Percentiles rank a stretch among this genome's conserved stretches.
phyloP scores from a whole-genome alignment of 2,888 invertebrate species.

The Eurois occulta region DNA sequence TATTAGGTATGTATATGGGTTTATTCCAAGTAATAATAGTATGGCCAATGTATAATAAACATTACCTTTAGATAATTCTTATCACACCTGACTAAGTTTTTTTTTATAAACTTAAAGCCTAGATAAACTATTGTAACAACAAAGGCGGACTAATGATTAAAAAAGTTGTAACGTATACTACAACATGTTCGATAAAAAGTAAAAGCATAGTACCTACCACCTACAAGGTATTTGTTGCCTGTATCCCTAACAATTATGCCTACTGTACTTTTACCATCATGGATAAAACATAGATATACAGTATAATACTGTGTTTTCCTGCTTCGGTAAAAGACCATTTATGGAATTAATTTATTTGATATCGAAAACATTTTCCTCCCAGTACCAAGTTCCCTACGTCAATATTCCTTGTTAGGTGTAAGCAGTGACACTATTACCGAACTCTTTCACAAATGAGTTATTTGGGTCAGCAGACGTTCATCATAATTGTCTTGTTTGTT shows the following conservation, averaged over 20 bases:
- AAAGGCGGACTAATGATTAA: background rate
- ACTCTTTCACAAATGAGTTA: constrained; percentile 36
- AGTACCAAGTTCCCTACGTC: background rate
- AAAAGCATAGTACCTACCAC: background rate
- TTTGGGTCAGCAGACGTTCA: constrained; percentile 57
- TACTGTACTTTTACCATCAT: background rate
- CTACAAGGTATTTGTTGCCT: background rate
- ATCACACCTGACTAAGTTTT: background rate
- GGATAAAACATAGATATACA: background rate
- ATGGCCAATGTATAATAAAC: background rate
- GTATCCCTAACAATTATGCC: background rate
- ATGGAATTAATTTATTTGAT: background rate
- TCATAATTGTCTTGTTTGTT: constrained; percentile 55
- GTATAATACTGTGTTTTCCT: background rate
- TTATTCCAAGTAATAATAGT: constrained; percentile 4
- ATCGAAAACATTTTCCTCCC: background rate
- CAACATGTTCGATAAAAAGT: background rate
- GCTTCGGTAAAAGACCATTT: background rate
- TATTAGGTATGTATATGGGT: background rate
- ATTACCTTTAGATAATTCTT: background rate
- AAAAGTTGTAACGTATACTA: background rate
- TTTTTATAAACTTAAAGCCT: background rate
- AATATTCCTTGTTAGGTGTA: background rate
- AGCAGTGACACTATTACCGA: background rate
- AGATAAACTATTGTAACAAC: background rate